These are phyloP conservation scores for Marcusenius ussheri DNA, from an alignment of 2,113 vertebrate species.

Conservation along the genomic window DNA sequence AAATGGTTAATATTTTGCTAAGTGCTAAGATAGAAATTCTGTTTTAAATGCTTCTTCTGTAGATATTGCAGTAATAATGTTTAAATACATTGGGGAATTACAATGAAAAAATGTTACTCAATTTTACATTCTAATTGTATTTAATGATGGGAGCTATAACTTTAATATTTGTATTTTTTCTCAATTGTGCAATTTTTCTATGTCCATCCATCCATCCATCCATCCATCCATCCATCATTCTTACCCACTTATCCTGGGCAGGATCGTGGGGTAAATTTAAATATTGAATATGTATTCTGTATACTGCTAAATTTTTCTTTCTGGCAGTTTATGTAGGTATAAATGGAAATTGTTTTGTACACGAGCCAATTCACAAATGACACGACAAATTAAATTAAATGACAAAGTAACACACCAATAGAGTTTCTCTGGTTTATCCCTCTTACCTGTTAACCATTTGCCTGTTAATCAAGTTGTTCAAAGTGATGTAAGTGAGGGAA, in stretches of 20 bases:
- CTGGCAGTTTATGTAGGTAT: not conserved
- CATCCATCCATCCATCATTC: not conserved
- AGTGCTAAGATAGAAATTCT: not conserved
- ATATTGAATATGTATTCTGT: not conserved
- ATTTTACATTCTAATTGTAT: not conserved
- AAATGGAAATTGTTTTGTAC: not conserved
- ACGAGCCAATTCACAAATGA: not conserved
- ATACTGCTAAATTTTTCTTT: not conserved
- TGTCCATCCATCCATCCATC: not conserved
- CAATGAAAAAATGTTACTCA: not conserved
- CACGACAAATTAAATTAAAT: not conserved
- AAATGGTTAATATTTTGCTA: not conserved
- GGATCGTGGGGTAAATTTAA: not conserved
- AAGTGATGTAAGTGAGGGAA: not conserved
- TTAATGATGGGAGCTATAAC: not conserved
- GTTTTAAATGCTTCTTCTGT: not conserved
- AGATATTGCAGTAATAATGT: not conserved
- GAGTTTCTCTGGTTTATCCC: not conserved
- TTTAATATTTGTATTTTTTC: not conserved
- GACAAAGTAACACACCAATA: not conserved
- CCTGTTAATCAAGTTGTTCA: not conserved
- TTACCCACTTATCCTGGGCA: not conserved
- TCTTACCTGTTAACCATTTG: not conserved
- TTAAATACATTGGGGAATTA: not conserved
- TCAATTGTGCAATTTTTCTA: not conserved